Conservation (phyloP, 2,113 vertebrate genomes). For the Columba livia region DNA sequence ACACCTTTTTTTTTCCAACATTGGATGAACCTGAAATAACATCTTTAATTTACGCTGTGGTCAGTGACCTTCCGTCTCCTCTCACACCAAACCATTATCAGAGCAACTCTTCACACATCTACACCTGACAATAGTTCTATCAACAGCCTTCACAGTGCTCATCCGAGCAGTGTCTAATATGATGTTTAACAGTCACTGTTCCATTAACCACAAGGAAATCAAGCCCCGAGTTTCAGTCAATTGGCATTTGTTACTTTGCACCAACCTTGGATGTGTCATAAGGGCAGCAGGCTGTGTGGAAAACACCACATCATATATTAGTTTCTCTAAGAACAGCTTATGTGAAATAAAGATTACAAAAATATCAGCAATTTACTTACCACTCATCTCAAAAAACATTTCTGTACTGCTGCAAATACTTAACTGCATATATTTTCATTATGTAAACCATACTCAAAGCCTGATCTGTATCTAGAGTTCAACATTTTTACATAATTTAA, state of each 20-base stretch:
- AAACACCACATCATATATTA: neutral
- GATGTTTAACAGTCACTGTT: neutral
- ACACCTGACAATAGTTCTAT: neutral
- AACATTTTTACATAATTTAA: neutral
- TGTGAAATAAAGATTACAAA: neutral
- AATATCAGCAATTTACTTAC: neutral
- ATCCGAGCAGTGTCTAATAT: rapidly evolving
- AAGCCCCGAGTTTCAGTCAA: neutral
- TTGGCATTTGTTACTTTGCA: neutral
- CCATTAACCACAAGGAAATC: neutral
- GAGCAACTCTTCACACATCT: neutral
- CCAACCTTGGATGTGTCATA: neutral
- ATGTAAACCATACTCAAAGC: neutral
- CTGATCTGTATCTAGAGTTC: neutral
- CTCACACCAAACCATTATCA: neutral
- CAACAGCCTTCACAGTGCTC: neutral
- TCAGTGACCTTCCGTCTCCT: neutral
- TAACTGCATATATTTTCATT: neutral
- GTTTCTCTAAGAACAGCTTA: neutral
- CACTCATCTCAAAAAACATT: neutral
- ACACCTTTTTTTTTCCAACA: neutral
- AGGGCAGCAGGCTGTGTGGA: neutral
- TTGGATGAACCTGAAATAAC: neutral
- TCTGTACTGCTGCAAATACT: neutral
- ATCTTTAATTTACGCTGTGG: neutral